Evolutionary conservation across 2,113 vertebrate species (phyloP).

Genomic region (Caretta caretta): DNA sequence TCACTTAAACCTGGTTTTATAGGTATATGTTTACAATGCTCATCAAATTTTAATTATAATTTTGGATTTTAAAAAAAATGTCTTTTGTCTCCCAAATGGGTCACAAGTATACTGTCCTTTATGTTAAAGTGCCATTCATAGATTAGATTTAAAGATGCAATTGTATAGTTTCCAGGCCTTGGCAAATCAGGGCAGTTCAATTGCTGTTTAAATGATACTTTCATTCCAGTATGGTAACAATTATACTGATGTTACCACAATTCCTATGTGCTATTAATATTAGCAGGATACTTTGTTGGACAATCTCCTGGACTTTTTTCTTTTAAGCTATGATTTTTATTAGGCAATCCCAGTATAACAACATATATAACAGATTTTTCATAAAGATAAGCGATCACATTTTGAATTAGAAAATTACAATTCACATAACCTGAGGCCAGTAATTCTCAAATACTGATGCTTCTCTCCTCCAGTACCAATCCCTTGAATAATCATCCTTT

Average conservation of each 20-base stretch:
- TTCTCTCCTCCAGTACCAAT: neutral
- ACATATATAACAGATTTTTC: neutral
- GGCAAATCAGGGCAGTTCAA: neutral
- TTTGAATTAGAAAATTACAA: neutral
- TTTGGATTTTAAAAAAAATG: neutral
- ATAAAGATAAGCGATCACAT: neutral
- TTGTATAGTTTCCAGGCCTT: neutral
- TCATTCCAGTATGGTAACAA: neutral
- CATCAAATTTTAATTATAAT: neutral
- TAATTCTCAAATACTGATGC: neutral
- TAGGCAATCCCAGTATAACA: neutral
- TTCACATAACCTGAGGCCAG: rapidly evolving
- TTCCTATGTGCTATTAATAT: neutral
- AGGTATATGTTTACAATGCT: neutral
- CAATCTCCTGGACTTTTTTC: neutral
- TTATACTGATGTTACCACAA: neutral
- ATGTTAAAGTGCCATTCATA: neutral
- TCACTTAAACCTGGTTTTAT: neutral
- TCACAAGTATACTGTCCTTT: neutral
- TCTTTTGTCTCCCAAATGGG: neutral
- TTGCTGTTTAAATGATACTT: slow-evolving; percentile 25
- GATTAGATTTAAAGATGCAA: neutral
- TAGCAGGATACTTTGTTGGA: neutral
- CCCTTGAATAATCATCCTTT: neutral
- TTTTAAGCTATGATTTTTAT: neutral